phyloP scores from a whole-genome alignment of 2,113 vertebrate species.

The Opisthocomus hoazin region DNA sequence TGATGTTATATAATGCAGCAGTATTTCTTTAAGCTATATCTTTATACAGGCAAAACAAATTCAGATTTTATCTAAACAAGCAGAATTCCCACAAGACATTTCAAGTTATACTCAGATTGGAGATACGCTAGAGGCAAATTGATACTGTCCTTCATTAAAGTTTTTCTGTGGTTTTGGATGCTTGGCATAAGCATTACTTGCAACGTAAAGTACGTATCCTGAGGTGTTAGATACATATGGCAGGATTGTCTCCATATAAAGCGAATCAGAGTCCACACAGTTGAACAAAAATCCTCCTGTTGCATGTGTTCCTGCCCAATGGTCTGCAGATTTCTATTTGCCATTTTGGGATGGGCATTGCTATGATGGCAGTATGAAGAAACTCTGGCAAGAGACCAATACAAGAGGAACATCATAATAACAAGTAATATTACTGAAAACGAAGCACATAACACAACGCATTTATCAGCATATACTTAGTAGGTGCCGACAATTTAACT shows the following conservation, averaged over 20 bases:
- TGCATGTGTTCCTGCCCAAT: background rate
- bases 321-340: background rate
- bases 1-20: constrained; percentile 9
- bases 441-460: background rate
- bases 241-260: background rate
- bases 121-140: background rate
- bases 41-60: background rate
- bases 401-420: background rate
- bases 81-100: constrained; percentile 13
- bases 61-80: constrained; percentile 35
- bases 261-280: background rate
- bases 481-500: background rate
- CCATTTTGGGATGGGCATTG: background rate
- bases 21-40: constrained; percentile 1
- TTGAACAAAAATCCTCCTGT: background rate
- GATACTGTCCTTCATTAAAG: constrained; percentile 11
- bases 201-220: background rate
- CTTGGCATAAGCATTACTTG: background rate
- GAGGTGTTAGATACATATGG: background rate
- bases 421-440: background rate
- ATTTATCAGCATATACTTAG: background rate
- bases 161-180: background rate
- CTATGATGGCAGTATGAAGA: background rate
- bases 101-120: constrained; percentile 22
- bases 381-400: background rate